A percentile compares a stretch with the other conserved stretches of the same genome.
These are phyloP conservation scores for Standfussiana lucernea DNA, from an alignment of 2,888 invertebrate species.

Conservation along the genomic window DNA sequence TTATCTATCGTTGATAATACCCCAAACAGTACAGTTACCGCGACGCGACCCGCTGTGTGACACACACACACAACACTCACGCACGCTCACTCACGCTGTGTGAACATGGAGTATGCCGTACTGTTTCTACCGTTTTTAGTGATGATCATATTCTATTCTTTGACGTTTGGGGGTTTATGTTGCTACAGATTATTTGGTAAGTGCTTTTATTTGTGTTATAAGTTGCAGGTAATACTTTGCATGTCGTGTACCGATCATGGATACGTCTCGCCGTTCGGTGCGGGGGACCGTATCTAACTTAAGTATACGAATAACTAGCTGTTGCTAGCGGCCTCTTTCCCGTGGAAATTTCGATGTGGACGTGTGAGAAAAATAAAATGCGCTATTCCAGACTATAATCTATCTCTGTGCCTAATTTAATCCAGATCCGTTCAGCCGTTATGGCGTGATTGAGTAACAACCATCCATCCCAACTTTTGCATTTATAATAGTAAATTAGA, in stretches of 20 bases:
- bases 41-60: conserved; percentile 17
- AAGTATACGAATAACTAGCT: no score
- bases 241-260: background rate
- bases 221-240: background rate
- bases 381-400: no score
- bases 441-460: no score
- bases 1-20: conserved; percentile 49
- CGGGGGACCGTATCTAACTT: background rate
- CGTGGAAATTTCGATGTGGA: no score
- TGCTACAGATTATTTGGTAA: conserved; percentile 79
- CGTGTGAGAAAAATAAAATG: no score
- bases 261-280: background rate
- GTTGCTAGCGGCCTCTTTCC: no score
- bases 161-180: conserved; percentile 79
- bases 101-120: conserved; percentile 68
- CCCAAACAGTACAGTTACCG: conserved; percentile 27
- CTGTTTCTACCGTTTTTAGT: conserved; percentile 73
- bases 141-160: conserved; percentile 72
- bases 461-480: no score
- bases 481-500: no score
- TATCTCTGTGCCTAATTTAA: no score
- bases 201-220: conserved; percentile 49
- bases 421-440: no score
- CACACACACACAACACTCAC: no score
- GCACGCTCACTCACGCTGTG: no score